Conservation (phyloP, 2,888 invertebrate genomes). For the Arge pagana region DNA sequence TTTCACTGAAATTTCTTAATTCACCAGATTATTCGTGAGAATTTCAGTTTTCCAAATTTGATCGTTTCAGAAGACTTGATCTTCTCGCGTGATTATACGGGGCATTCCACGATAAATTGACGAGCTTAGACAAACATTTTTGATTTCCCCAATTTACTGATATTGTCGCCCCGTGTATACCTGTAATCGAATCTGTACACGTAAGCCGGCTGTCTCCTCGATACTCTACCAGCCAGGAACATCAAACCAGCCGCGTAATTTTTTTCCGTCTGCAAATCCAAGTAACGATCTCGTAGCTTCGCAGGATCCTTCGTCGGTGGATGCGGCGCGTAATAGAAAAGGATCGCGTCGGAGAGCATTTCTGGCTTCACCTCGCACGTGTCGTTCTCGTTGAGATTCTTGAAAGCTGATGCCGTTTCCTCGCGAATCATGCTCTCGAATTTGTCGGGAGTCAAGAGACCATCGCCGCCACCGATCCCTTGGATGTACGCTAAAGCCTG, state of each 20-base stretch:
- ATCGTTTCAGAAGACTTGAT: no score
- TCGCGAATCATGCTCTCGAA: conserved; percentile 70
- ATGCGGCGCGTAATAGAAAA: conserved; percentile 76
- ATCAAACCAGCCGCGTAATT: conserved; percentile 75
- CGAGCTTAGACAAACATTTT: no score
- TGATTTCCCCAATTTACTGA: conserved; percentile 36
- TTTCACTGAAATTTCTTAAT: no score
- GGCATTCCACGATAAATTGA: no score
- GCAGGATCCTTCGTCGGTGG: conserved; percentile 68
- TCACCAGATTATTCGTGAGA: no score
- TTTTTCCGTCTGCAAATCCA: conserved; percentile 77
- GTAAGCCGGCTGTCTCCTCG: conserved; percentile 67
- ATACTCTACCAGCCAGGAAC: conserved; percentile 69
- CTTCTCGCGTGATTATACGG: no score
- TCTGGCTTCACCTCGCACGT: conserved; percentile 54
- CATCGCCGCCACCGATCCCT: conserved; percentile 65
- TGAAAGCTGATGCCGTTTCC: conserved; percentile 41
- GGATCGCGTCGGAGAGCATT: conserved; percentile 68
- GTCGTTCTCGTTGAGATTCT: conserved; percentile 44
- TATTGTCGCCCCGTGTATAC: no score
- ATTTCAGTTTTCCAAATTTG: no score
- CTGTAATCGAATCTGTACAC: conserved; percentile 73
- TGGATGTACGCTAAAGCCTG: conserved; percentile 67
- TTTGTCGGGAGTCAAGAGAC: conserved; percentile 65
- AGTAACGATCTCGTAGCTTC: conserved; percentile 67